Evolutionary conservation across 1,140 invertebrate species (phyloP).

Genomic region (Radopholus similis): DNA sequence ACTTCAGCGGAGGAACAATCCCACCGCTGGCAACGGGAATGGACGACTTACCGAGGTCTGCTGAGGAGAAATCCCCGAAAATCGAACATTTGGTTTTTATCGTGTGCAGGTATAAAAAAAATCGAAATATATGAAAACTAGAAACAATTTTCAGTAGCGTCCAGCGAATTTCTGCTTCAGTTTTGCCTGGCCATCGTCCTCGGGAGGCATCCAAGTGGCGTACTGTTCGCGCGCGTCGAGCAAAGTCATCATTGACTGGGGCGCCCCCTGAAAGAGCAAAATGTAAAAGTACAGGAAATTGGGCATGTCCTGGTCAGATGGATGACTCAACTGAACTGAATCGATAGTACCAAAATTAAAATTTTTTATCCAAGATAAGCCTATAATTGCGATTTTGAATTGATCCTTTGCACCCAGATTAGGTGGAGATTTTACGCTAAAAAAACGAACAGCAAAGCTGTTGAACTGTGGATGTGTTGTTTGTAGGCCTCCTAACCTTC

Average conservation of each 20-base stretch:
- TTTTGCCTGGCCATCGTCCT: constrained; percentile 21
- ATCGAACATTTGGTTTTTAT: not conserved
- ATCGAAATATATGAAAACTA: not conserved
- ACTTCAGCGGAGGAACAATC: too few relatives aligned
- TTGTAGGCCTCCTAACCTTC: too few relatives aligned
- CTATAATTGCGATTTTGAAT: not conserved
- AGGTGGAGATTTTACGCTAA: too few relatives aligned
- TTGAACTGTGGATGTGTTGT: too few relatives aligned
- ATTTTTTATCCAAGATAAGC: not conserved
- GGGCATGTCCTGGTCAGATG: not conserved
- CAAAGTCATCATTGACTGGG: too few relatives aligned
- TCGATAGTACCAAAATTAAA: not conserved
- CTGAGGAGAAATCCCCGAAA: not conserved
- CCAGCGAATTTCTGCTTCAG: constrained; percentile 30
- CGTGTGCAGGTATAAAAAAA: not conserved
- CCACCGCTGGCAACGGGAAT: too few relatives aligned
- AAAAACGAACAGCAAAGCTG: too few relatives aligned
- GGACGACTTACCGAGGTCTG: too few relatives aligned
- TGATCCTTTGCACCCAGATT: not conserved
- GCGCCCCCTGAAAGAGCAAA: not conserved
- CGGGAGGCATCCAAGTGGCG: constrained; percentile 30
- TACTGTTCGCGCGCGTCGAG: constrained; percentile 17
- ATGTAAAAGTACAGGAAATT: not conserved
- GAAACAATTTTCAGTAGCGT: constrained; percentile 16
- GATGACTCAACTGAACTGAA: not conserved